Evolutionary conservation across 2,797 vertebrate genomes (phyloP).

Genomic region (Chloroceryle amazona): DNA sequence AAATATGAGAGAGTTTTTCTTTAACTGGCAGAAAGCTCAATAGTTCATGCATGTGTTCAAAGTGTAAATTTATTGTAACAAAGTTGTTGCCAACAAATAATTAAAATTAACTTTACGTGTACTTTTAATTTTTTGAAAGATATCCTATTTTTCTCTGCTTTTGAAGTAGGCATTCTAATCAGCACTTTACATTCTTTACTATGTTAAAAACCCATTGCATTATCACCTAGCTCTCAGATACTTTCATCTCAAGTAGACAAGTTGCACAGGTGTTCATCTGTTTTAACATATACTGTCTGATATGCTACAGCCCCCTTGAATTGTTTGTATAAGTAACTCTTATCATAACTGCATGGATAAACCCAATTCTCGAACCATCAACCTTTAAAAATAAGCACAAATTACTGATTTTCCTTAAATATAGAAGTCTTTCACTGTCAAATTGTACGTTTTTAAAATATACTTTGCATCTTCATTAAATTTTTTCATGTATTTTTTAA

Average conservation of each 20-base stretch:
- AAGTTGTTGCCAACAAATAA: neutral
- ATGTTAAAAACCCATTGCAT: neutral
- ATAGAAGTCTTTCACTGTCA: neutral
- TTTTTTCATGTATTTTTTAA: neutral
- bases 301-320: neutral
- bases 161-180: neutral
- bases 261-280: neutral
- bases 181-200: neutral
- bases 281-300: neutral
- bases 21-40: neutral
- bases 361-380: neutral
- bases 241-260: neutral
- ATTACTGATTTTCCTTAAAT: neutral
- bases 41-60: neutral
- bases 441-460: neutral
- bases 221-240: neutral
- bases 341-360: neutral
- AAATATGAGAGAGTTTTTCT: neutral
- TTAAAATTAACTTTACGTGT: neutral
- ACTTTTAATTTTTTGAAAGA: neutral
- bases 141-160: fast-evolving
- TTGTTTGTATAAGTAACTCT: neutral
- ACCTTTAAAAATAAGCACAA: neutral
- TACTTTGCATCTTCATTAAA: neutral
- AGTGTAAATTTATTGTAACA: neutral